Conservation (phyloP, 2,113 vertebrate species). For the Grantiella picta region DNA sequence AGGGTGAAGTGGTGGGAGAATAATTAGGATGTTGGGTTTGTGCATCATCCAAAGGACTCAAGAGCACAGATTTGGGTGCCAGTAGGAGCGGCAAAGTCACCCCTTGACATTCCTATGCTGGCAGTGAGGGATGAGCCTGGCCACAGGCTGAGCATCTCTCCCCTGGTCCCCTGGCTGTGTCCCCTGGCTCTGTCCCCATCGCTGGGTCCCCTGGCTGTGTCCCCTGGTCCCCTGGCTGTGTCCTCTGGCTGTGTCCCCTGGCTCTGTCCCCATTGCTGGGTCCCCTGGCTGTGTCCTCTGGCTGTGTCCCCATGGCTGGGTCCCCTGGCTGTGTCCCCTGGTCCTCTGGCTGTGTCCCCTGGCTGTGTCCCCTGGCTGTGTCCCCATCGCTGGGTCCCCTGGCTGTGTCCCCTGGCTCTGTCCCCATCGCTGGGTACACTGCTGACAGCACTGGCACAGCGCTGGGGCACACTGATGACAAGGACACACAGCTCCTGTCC, state of each 20-base stretch:
- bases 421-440: not conserved
- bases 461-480: not conserved
- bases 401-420: not conserved
- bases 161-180: not conserved
- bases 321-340: too few species aligned
- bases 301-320: too few species aligned
- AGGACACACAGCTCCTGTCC: not conserved
- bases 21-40: not conserved
- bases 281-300: too few species aligned
- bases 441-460: not conserved
- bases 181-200: not conserved
- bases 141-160: rapidly evolving
- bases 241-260: too few species aligned
- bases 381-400: not conserved
- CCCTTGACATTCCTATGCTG: too few species aligned
- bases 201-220: not conserved
- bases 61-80: not conserved
- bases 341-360: too few species aligned
- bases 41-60: not conserved
- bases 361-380: not conserved
- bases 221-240: too few species aligned
- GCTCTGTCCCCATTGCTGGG: too few species aligned
- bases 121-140: not conserved
- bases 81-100: not conserved
- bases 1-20: not conserved